Evolutionary conservation across 2,797 vertebrate species (phyloP).

Genomic region (Hephaestus fuliginosus): DNA sequence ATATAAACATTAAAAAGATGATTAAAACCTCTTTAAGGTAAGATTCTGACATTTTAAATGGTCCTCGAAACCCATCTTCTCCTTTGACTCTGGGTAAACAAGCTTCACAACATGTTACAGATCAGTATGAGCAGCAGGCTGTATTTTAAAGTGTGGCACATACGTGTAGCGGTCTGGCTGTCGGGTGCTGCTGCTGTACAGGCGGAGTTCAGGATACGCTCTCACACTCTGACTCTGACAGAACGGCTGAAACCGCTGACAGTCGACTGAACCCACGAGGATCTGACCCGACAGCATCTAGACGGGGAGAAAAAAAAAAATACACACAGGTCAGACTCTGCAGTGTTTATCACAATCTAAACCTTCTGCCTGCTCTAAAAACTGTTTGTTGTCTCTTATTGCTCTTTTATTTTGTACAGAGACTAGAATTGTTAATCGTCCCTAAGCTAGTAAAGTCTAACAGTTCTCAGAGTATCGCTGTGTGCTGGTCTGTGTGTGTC

Average conservation of each 20-base stretch:
- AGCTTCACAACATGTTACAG: too few species aligned
- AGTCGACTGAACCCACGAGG: slow-evolving; percentile 93
- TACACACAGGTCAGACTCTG: background rate
- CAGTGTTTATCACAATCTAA: too few species aligned
- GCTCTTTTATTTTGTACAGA: too few species aligned
- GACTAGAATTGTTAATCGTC: too few species aligned
- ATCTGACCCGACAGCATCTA: slow-evolving; percentile 88
- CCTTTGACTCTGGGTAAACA: too few species aligned
- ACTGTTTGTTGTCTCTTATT: too few species aligned
- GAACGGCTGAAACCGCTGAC: slow-evolving; percentile 92
- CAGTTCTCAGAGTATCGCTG: background rate
- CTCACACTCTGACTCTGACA: slow-evolving; percentile 91
- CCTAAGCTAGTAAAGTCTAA: too few species aligned
- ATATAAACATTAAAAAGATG: too few species aligned
- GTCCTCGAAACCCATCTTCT: too few species aligned
- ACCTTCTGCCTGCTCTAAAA: too few species aligned
- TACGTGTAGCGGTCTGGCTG: slow-evolving; percentile 72
- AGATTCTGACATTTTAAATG: too few species aligned
- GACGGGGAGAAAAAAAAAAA: background rate
- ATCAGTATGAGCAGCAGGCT: background rate
- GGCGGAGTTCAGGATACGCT: slow-evolving; percentile 94
- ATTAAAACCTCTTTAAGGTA: too few species aligned
- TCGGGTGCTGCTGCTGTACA: slow-evolving; percentile 83
- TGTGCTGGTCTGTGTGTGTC: background rate
- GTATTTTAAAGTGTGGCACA: background rate